Conservation (phyloP, 2,113 vertebrate genomes). For the Datnioides undecimradiatus region DNA sequence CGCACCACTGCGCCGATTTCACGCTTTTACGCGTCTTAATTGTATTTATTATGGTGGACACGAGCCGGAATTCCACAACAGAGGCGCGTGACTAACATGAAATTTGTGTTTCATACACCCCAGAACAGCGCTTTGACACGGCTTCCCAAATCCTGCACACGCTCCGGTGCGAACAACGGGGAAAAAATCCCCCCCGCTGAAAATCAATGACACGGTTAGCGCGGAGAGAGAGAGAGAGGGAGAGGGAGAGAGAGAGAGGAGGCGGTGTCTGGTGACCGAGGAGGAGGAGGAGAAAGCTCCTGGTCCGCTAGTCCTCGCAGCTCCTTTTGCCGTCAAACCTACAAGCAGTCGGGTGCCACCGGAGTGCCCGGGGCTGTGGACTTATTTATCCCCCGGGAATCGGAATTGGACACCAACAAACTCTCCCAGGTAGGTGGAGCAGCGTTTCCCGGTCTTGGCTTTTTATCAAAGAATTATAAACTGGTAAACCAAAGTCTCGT, state of each 20-base stretch:
- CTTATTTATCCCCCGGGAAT: conserved; percentile 60
- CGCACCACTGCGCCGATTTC: conserved; percentile 1
- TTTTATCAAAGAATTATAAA: not conserved
- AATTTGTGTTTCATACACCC: conserved; percentile 49
- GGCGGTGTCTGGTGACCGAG: conserved; percentile 72
- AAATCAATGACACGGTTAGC: conserved; percentile 67
- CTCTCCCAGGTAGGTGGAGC: conserved; percentile 58
- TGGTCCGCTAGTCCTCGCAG: conserved; percentile 45
- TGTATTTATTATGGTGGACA: conserved; percentile 29
- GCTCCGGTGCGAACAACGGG: conserved; percentile 53
- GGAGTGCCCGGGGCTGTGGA: conserved; percentile 72
- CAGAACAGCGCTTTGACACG: conserved; percentile 51
- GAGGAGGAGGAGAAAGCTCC: conserved; percentile 73
- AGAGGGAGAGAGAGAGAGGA: conserved; percentile 30
- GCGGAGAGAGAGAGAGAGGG: conserved; percentile 20
- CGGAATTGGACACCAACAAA: conserved; percentile 50
- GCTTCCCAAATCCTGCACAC: conserved; percentile 44
- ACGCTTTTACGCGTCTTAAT: conserved; percentile 13
- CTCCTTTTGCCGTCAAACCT: conserved; percentile 51
- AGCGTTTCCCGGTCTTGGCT: fast-evolving
- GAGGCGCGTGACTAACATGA: conserved; percentile 44
- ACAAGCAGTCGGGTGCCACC: conserved; percentile 56
- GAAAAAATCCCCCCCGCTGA: conserved; percentile 37
- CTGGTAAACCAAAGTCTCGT: conserved; percentile 7
- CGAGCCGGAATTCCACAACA: conserved; percentile 24